These are phyloP conservation scores for Struthio camelus DNA, from an alignment of 2,113 vertebrate genomes.

Conservation along the genomic window DNA sequence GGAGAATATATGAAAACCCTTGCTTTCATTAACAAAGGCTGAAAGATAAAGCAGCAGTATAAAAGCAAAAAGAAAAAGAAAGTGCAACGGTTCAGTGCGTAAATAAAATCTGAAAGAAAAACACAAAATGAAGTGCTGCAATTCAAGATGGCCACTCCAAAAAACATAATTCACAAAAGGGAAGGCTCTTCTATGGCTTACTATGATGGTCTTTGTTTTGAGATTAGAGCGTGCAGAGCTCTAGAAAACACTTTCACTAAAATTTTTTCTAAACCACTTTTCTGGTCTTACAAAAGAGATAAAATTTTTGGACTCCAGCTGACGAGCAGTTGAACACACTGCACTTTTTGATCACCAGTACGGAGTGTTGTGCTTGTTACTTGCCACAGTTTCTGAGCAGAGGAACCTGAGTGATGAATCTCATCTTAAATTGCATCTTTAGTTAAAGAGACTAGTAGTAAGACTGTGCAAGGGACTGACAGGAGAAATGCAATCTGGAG, in stretches of 20 bases:
- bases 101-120: background rate
- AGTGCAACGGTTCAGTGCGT: background rate
- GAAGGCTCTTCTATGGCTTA: background rate
- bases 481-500: background rate
- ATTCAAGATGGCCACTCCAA: background rate
- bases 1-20: background rate
- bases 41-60: background rate
- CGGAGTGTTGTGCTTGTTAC: background rate
- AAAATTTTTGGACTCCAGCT: background rate
- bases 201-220: background rate
- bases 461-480: background rate
- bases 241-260: background rate
- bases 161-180: background rate
- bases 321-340: no score
- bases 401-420: background rate
- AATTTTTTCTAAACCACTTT: background rate
- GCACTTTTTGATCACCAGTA: no score
- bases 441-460: background rate
- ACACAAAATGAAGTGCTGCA: background rate
- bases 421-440: background rate
- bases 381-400: background rate
- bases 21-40: background rate
- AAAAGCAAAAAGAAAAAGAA: background rate
- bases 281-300: background rate
- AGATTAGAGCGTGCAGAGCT: background rate